These are phyloP conservation scores for Jaculus jaculus DNA, from an alignment of 2,113 vertebrate species.

Conservation along the genomic window DNA sequence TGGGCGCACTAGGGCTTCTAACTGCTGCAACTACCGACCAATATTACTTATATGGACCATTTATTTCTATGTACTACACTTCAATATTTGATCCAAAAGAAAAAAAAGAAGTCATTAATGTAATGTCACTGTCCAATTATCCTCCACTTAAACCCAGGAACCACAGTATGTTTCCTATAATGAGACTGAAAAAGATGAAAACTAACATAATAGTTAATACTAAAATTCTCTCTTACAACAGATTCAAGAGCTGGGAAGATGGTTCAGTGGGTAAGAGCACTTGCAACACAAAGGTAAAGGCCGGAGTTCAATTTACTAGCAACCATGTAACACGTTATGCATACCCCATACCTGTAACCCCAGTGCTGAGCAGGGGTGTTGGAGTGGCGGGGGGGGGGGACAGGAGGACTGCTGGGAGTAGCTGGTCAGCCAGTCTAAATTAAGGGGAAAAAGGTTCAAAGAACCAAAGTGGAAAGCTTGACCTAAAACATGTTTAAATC, in stretches of 20 bases:
- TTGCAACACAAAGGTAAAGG: too few species aligned
- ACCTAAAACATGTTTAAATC: not conserved
- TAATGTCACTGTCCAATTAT: not conserved
- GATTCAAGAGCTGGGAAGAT: not conserved
- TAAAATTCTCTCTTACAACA: slow-evolving; percentile 40
- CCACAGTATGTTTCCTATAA: not conserved
- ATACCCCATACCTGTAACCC: too few species aligned
- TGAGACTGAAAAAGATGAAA: slow-evolving; percentile 41
- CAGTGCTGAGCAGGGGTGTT: too few species aligned
- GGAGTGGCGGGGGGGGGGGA: too few species aligned
- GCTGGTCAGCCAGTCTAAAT: too few species aligned
- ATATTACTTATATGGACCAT: too few species aligned
- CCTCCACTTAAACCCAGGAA: slow-evolving; percentile 12
- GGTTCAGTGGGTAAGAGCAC: too few species aligned
- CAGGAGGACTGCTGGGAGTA: too few species aligned
- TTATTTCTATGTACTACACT: not conserved
- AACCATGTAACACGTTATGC: too few species aligned
- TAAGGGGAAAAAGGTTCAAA: not conserved
- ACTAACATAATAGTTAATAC: not conserved
- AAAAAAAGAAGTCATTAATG: not conserved
- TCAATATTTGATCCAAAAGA: not conserved
- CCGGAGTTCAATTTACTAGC: too few species aligned
- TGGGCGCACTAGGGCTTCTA: too few species aligned
- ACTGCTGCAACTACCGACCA: too few species aligned
- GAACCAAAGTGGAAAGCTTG: not conserved